These are phyloP conservation scores for Lysandra coridon DNA, from an alignment of 2,888 invertebrate genomes.

Conservation along the genomic window DNA sequence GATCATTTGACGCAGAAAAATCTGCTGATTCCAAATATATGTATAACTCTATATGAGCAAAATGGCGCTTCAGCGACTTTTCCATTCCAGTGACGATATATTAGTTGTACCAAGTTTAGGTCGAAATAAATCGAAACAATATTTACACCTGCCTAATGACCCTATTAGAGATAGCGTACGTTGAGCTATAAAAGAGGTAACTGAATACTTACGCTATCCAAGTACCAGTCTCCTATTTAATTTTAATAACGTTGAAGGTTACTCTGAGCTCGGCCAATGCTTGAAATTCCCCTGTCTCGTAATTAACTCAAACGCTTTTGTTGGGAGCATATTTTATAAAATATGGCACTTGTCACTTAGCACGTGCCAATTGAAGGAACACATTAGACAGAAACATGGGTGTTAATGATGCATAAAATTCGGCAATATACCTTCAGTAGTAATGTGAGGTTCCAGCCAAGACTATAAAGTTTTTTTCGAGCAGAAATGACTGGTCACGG, in stretches of 20 bases:
- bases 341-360: not conserved
- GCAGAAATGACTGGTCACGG: not conserved
- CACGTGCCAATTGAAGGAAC: not conserved
- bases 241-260: slow-evolving; percentile 25
- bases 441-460: not conserved
- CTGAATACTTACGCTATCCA: not conserved
- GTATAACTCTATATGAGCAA: too few relatives aligned
- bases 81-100: too few relatives aligned
- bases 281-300: slow-evolving; percentile 24
- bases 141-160: not conserved
- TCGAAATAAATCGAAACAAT: too few relatives aligned
- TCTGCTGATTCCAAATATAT: too few relatives aligned
- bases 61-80: too few relatives aligned
- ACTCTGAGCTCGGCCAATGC: slow-evolving; percentile 1
- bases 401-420: not conserved
- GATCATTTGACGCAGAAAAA: too few relatives aligned
- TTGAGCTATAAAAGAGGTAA: not conserved
- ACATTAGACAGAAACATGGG: not conserved
- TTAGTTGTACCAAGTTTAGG: too few relatives aligned
- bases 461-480: not conserved
- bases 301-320: slow-evolving; percentile 20
- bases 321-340: not conserved
- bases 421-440: too few relatives aligned
- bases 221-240: slow-evolving; percentile 5
- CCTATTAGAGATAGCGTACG: not conserved